Evolutionary conservation across 2,113 vertebrate species (phyloP), one percentile per base, ranked within the genome.

Genomic region (Hystrix brachyura): DNA sequence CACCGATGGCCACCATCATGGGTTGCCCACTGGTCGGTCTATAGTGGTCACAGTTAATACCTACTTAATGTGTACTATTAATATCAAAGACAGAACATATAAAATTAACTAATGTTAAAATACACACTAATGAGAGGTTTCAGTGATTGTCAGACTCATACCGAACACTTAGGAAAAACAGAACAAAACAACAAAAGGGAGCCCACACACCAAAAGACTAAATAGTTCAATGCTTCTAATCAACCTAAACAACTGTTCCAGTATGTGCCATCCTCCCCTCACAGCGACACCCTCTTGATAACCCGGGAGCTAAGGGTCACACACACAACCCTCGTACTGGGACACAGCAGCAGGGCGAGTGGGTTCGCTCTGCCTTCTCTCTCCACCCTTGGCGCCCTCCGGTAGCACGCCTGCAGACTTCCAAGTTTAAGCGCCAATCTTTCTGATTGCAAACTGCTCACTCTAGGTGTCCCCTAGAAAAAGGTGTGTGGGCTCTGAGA

Each of bases 381-480:
- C 21, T 57, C 43, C 69, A 11, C 43, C 80, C 23, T 94, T 7
- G 1, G 3, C 55, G 83, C 57, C 11, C 27, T 43, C 71, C 60
- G 17, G 0, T 59, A 8, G 38, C 0, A 0, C 29, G 10, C 4
- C 71, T 48, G 32, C 14, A 78, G 38, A 38, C 38, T 23, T 38
- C 60, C 27, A 72, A 23, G 8, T 27, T 74, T 38, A 85, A 62
- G 13, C 38, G 27, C 27, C 18, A 55, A 7, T n/a, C n/a, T 15
- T 48, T 90, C n/a, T 38, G 32, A 46, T 29, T 81, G 38, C 10
- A 53, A 69, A 69, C 6, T 9, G 43, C 23, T 18, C 48, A 25
- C 27, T 18, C 2, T 21, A 53, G 25, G 48, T 38, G 32, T 17
- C 17, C 62, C 25, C 43, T 64, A n/a, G 23, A 69, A 79, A 46